phyloP scores from a whole-genome alignment of 2,888 invertebrate species.

The Drosophila vallismaia region DNA sequence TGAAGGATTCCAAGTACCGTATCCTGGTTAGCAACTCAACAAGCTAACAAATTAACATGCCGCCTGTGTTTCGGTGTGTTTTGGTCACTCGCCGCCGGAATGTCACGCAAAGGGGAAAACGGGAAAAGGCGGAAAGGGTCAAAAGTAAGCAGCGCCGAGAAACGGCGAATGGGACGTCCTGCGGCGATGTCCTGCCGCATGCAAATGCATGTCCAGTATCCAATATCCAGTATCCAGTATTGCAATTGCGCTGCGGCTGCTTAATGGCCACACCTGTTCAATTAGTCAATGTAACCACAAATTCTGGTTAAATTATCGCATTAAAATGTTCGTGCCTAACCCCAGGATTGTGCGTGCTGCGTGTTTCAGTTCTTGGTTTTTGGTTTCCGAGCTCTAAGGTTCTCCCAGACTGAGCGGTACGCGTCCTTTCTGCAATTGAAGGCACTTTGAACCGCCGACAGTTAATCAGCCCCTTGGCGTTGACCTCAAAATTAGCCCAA shows the following conservation, averaged over 20 bases:
- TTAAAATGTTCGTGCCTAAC: slow-evolving; percentile 83
- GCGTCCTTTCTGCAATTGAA: slow-evolving; percentile 14
- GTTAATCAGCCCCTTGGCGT: slow-evolving; percentile 70
- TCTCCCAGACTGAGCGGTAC: slow-evolving; percentile 10
- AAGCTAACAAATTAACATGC: slow-evolving; percentile 83
- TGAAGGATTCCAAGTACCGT: slow-evolving; percentile 6
- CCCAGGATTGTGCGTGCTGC: slow-evolving; percentile 76
- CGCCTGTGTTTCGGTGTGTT: slow-evolving; percentile 58
- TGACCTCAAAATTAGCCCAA: slow-evolving; percentile 46
- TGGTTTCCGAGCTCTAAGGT: background rate
- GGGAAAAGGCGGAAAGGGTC: slow-evolving; percentile 34
- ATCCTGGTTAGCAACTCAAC: slow-evolving; percentile 64
- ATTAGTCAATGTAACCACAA: slow-evolving; percentile 83
- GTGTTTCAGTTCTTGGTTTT: slow-evolving; percentile 22
- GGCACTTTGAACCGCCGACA: slow-evolving; percentile 74
- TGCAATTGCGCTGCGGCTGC: slow-evolving; percentile 73
- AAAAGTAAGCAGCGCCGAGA: slow-evolving; percentile 27
- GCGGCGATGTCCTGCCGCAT: slow-evolving; percentile 37
- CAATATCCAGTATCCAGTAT: slow-evolving; percentile 58
- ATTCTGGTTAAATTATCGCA: slow-evolving; percentile 83
- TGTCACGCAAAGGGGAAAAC: slow-evolving; percentile 65
- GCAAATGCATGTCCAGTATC: slow-evolving; percentile 36
- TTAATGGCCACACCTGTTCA: slow-evolving; percentile 83
- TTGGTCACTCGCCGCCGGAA: slow-evolving; percentile 47
- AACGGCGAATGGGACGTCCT: slow-evolving; percentile 32